A percentile compares a stretch with the other conserved stretches of the same genome.
These are phyloP conservation scores for Hippocampus guttulatus DNA, from an alignment of 2,113 vertebrate genomes.

Conservation along the genomic window DNA sequence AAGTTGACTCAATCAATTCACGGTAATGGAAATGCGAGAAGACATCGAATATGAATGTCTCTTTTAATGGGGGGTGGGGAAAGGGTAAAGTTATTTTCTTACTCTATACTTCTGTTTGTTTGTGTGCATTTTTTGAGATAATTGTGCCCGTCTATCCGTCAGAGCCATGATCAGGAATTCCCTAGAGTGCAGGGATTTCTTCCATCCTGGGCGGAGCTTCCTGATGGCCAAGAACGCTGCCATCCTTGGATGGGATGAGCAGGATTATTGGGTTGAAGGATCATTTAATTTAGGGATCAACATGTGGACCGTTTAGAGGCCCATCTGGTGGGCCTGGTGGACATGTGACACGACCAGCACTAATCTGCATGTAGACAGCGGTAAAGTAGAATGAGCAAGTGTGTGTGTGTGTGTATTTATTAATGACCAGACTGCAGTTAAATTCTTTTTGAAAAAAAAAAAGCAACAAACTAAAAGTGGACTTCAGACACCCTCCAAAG, in stretches of 20 bases:
- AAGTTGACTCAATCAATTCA: neutral
- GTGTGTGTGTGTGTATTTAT: neutral
- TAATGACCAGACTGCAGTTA: neutral
- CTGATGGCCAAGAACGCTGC: constrained; percentile 17
- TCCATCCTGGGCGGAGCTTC: constrained; percentile 21
- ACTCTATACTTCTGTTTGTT: neutral
- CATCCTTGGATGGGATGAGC: constrained; percentile 59
- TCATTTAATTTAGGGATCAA: constrained; percentile 68
- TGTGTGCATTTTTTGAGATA: neutral
- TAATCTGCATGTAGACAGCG: constrained; percentile 34
- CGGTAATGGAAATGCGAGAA: neutral
- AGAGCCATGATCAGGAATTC: constrained; percentile 30
- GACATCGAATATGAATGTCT: neutral
- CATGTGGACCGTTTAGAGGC: constrained; percentile 51
- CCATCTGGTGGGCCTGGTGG: constrained; percentile 59
- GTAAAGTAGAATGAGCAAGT: constrained; percentile 7
- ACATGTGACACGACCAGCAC: constrained; percentile 43
- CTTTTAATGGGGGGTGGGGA: neutral
- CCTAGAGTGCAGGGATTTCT: constrained; percentile 42
- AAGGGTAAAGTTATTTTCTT: too few relatives aligned
- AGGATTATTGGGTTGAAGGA: constrained; percentile 64
- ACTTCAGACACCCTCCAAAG: neutral
- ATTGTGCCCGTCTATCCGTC: neutral
- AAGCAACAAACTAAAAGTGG: neutral
- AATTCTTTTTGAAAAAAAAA: neutral